These are phyloP conservation scores for Rhyacichthys aspro DNA, from an alignment of 2,797 vertebrate genomes.

Conservation along the genomic window DNA sequence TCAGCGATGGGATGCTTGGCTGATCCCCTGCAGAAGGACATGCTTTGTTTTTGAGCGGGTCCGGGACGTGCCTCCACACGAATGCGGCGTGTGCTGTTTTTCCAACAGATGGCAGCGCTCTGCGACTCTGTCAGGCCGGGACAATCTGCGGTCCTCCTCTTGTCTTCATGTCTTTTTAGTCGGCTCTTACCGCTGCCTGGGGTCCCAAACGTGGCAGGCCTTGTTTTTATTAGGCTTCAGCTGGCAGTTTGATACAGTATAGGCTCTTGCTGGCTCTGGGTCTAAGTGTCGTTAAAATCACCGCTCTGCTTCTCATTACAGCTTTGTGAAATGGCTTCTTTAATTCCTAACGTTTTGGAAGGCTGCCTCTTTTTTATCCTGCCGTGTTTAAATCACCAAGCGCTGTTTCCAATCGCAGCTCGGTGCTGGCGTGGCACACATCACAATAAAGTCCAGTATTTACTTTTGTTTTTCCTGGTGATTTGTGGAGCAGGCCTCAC, in stretches of 20 bases:
- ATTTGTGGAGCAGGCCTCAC: slow-evolving; percentile 47
- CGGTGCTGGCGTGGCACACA: slow-evolving; percentile 52
- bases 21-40: slow-evolving; percentile 58
- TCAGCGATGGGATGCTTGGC: slow-evolving; percentile 43
- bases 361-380: slow-evolving; percentile 25
- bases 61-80: slow-evolving; percentile 69
- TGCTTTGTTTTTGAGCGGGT: slow-evolving; percentile 61
- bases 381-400: slow-evolving; percentile 54
- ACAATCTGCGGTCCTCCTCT: slow-evolving; percentile 35
- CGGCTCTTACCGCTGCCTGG: too few relatives aligned
- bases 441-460: slow-evolving; percentile 76
- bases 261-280: slow-evolving; percentile 40
- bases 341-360: slow-evolving; percentile 74
- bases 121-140: slow-evolving; percentile 21
- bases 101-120: slow-evolving; percentile 74
- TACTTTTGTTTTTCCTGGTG: slow-evolving; percentile 73
- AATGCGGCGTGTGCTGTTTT: slow-evolving; percentile 61
- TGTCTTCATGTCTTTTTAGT: slow-evolving; percentile 59
- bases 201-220: slow-evolving; percentile 59
- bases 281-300: slow-evolving; percentile 48
- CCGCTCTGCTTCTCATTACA: slow-evolving; percentile 76
- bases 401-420: slow-evolving; percentile 67
- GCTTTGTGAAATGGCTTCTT: slow-evolving; percentile 65
- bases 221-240: slow-evolving; percentile 64
- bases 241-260: slow-evolving; percentile 52